Evolutionary conservation across 1,140 invertebrate genomes (phyloP).

Genomic region (Anagrus nilaparvatae): DNA sequence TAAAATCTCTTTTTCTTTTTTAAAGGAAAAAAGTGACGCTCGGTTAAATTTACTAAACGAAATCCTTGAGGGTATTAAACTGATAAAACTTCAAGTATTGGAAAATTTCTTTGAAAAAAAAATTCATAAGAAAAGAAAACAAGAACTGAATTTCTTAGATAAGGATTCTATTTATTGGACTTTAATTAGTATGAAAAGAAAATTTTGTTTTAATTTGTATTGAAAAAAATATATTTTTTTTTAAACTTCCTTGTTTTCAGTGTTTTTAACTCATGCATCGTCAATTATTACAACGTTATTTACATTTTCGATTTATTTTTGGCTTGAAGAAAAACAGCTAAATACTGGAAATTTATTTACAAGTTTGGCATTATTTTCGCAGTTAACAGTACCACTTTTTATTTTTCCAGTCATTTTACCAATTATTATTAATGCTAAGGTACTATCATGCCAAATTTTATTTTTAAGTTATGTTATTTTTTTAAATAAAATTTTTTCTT

Average conservation of each 20-base stretch:
- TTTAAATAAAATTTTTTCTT: constrained; percentile 23
- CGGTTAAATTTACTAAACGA: constrained; percentile 67
- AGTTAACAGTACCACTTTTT: constrained; percentile 65
- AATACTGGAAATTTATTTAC: constrained; percentile 64
- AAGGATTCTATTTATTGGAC: constrained; percentile 66
- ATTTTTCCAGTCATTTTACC: constrained; percentile 71
- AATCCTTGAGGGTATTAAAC: constrained; percentile 68
- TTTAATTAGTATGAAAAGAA: constrained; percentile 56
- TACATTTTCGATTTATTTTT: constrained; percentile 55
- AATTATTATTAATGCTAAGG: constrained; percentile 64
- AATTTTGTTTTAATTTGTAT: constrained; percentile 12
- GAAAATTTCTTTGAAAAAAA: constrained; percentile 61
- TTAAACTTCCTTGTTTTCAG: constrained; percentile 37
- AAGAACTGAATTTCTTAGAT: constrained; percentile 62
- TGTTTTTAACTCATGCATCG: constrained; percentile 63
- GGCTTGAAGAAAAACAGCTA: constrained; percentile 46
- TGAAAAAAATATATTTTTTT: constrained; percentile 5
- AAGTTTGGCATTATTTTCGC: constrained; percentile 68
- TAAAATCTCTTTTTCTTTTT: constrained; percentile 15
- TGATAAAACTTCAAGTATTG: constrained; percentile 77
- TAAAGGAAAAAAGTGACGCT: constrained; percentile 59
- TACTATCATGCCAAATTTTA: too few relatives aligned
- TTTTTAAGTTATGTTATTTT: too few relatives aligned
- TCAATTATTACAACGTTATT: constrained; percentile 62
- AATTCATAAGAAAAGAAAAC: constrained; percentile 52